These are phyloP conservation scores for Hippopotamus amphibius DNA, from an alignment of 2,113 vertebrate genomes.

Conservation along the genomic window DNA sequence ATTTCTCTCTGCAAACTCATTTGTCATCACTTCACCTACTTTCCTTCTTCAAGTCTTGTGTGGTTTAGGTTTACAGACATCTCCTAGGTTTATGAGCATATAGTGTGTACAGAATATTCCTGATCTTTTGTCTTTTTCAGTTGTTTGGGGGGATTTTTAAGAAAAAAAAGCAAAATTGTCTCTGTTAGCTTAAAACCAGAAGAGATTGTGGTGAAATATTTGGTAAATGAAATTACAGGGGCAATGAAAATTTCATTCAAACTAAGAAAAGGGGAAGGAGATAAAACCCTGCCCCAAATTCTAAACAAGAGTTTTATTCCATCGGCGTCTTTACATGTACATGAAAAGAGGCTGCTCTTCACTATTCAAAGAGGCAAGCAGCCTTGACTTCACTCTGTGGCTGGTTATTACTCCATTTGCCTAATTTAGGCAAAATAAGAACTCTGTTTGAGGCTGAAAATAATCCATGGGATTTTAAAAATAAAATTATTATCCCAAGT, in stretches of 20 bases:
- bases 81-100: not conserved
- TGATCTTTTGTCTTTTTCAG: not conserved
- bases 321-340: not conserved
- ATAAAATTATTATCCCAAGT: constrained; percentile 43
- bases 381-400: not conserved
- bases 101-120: not conserved
- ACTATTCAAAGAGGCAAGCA: not conserved
- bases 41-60: not conserved
- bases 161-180: constrained; percentile 16
- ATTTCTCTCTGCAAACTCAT: not conserved
- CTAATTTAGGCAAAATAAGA: constrained; percentile 43
- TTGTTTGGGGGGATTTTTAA: not conserved
- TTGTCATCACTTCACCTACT: not conserved
- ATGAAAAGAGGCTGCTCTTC: not conserved
- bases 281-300: not conserved
- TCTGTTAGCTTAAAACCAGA: constrained; percentile 22
- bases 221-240: not conserved
- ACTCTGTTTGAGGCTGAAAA: constrained; percentile 62
- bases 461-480: constrained; percentile 47
- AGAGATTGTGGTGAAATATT: not conserved
- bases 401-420: not conserved
- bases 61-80: not conserved
- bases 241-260: constrained; percentile 38
- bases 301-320: not conserved
- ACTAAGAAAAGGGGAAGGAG: not conserved